A percentile compares a stretch with the other conserved stretches of the same genome.
phyloP scores from a whole-genome alignment of 2,797 vertebrate genomes.

The Cyclura pinguis region DNA sequence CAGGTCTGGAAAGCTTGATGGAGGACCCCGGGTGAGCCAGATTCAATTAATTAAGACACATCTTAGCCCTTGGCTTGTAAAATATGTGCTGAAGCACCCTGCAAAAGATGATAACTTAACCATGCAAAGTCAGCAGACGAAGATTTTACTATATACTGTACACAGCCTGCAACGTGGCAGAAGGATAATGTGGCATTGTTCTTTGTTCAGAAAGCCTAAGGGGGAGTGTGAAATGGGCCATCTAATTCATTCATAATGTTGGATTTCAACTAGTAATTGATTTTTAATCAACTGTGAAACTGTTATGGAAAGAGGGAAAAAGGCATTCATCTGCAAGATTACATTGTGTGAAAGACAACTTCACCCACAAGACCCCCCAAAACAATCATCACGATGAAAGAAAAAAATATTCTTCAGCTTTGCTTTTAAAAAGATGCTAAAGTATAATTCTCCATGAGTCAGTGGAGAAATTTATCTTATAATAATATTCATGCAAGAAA shows the following conservation, averaged over 20 bases:
- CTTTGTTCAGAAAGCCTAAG: constrained; percentile 34
- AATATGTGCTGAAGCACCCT: constrained; percentile 38
- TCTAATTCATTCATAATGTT: constrained; percentile 38
- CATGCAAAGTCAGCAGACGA: constrained; percentile 53
- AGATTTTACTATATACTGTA: constrained; percentile 56
- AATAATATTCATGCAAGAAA: not conserved
- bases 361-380: not conserved
- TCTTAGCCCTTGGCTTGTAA: constrained; percentile 68
- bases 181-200: constrained; percentile 50
- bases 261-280: constrained; percentile 30
- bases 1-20: constrained; percentile 76
- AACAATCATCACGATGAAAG: not conserved
- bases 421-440: not conserved
- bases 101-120: constrained; percentile 71
- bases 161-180: constrained; percentile 38
- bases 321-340: not conserved
- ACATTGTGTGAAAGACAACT: not conserved
- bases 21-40: constrained; percentile 68
- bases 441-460: not conserved
- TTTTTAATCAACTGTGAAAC: constrained; percentile 19
- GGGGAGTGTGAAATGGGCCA: constrained; percentile 51
- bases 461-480: not conserved
- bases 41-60: constrained; percentile 71
- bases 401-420: not conserved
- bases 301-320: not conserved